Evolutionary conservation across 2,113 vertebrate species (phyloP).

Genomic region (Meleagris gallopavo): DNA sequence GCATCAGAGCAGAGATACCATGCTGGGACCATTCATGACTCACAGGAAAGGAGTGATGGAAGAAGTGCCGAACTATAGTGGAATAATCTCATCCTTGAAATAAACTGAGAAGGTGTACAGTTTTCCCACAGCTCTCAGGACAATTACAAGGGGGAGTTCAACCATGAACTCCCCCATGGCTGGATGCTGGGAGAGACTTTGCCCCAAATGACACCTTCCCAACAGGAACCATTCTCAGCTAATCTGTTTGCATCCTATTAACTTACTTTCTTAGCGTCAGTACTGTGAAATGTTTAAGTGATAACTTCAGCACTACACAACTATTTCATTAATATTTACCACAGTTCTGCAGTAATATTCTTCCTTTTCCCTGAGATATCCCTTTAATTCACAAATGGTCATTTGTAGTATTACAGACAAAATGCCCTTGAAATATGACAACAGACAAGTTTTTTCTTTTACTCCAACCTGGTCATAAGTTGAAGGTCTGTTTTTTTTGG

Average conservation of each 20-base stretch:
- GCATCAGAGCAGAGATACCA: neutral
- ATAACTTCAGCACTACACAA: neutral
- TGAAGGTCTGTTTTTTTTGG: neutral
- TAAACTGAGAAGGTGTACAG: accelerated
- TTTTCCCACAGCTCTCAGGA: neutral
- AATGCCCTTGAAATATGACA: neutral
- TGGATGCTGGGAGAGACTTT: accelerated
- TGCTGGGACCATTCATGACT: neutral
- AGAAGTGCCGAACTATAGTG: neutral
- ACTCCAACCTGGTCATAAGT: neutral
- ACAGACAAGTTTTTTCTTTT: neutral
- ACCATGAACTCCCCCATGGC: neutral
- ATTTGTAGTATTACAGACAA: neutral
- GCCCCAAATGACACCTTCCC: neutral
- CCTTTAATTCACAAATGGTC: neutral
- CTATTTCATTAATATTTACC: neutral
- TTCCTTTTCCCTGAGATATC: neutral
- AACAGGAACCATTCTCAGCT: neutral
- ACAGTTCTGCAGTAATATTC: neutral
- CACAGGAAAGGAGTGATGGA: neutral
- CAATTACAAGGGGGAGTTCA: neutral
- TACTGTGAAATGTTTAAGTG: neutral
- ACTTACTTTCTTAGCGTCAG: neutral
- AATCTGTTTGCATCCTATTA: neutral
- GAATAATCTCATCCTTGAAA: neutral